Percentiles rank a stretch among this genome's conserved stretches.
Evolutionary conservation across 2,888 invertebrate genomes (phyloP).

Genomic region (Heliconius hortense): DNA sequence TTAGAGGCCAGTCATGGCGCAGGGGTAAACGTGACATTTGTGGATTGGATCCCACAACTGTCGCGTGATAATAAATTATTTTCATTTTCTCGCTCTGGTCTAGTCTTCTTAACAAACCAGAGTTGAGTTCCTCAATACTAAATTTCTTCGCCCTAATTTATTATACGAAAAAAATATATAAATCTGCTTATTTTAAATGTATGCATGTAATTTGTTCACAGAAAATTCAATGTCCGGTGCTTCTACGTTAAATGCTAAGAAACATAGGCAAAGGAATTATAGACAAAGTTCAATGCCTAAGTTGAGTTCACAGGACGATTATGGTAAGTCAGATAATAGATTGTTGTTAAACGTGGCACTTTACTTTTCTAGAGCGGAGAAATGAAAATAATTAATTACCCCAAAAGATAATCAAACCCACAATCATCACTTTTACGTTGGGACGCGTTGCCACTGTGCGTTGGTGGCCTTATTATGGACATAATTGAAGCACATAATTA

Average conservation of each 20-base stretch:
- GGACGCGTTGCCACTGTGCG: not conserved
- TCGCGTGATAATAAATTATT: too few relatives aligned
- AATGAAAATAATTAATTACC: not conserved
- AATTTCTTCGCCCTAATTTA: too few relatives aligned
- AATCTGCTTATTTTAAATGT: not conserved
- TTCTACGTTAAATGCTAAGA: constrained; percentile 75
- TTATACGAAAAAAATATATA: too few relatives aligned
- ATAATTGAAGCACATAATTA: not conserved
- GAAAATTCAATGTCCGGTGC: constrained; percentile 77
- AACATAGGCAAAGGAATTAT: constrained; percentile 73
- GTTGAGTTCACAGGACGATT: constrained; percentile 74
- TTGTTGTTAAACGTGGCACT: not conserved
- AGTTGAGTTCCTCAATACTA: not conserved
- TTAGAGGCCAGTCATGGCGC: too few relatives aligned
- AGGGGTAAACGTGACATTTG: too few relatives aligned
- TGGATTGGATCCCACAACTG: too few relatives aligned
- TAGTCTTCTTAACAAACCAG: not conserved
- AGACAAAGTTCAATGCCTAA: constrained; percentile 80
- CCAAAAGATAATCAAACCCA: not conserved
- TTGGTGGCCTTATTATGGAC: not conserved
- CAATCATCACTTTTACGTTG: not conserved
- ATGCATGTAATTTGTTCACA: constrained; percentile 53
- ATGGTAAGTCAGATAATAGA: constrained; percentile 58
- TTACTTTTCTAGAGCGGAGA: not conserved
- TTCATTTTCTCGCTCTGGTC: not conserved